Percentiles rank a stretch among this genome's conserved stretches.
These are phyloP conservation scores for Panagrolaimus sp. DNA, from an alignment of 1,140 invertebrate genomes.

Conservation along the genomic window DNA sequence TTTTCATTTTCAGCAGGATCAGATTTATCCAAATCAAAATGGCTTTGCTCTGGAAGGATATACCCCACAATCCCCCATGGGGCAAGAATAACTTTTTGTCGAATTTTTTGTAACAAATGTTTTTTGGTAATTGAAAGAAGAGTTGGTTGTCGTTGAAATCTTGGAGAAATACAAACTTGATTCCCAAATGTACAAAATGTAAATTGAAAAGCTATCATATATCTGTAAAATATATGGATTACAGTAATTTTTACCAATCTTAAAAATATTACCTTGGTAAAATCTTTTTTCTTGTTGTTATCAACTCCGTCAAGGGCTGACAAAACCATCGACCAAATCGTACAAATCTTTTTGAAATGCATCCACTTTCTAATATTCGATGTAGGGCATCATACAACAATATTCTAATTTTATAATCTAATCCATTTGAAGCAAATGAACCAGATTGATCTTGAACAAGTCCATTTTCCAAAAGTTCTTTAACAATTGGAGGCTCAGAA, in stretches of 20 bases:
- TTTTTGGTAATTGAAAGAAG: conserved; percentile 26
- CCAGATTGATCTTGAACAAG: conserved; percentile 19
- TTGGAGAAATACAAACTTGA: conserved; percentile 39
- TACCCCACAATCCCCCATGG: conserved; percentile 43
- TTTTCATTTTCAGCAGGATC: neutral
- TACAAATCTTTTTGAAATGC: conserved; percentile 29
- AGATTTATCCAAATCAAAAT: conserved; percentile 10
- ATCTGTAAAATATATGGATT: conserved; percentile 27
- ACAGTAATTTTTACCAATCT: neutral
- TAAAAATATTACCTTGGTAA: conserved; percentile 14
- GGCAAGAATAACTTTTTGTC: conserved; percentile 39
- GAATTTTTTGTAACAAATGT: conserved; percentile 19
- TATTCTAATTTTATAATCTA: conserved; percentile 37
- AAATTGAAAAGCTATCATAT: conserved; percentile 35
- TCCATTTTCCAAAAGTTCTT: conserved; percentile 16
- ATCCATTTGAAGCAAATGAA: conserved; percentile 18
- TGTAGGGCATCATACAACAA: conserved; percentile 44
- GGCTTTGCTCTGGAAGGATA: conserved; percentile 37
- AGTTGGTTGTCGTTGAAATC: conserved; percentile 38
- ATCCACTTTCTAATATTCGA: conserved; percentile 31
- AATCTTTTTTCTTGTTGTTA: neutral
- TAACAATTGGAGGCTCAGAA: neutral
- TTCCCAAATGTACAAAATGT: conserved; percentile 42
- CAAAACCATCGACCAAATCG: conserved; percentile 42
- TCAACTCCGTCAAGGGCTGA: conserved; percentile 28